Evolutionary conservation across 2,113 vertebrate genomes (phyloP).

Genomic region (Halcyon senegalensis): DNA sequence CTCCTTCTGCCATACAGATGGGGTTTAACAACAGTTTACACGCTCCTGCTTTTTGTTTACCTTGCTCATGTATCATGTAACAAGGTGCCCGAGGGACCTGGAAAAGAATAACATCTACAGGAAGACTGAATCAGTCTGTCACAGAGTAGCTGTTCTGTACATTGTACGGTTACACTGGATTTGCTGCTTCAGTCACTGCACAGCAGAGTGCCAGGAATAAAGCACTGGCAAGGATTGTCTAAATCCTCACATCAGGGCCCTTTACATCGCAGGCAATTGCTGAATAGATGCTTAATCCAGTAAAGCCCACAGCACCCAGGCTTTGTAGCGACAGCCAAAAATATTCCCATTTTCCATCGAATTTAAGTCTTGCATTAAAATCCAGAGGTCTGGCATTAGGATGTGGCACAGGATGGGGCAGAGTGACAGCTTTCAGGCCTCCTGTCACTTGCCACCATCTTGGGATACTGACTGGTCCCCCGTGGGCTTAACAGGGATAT

Average conservation of each 20-base stretch:
- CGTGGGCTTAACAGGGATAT: neutral
- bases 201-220: neutral
- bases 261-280: neutral
- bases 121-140: neutral
- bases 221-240: neutral
- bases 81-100: neutral
- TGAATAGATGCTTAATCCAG: neutral
- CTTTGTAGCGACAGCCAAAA: neutral
- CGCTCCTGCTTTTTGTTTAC: neutral
- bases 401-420: fast-evolving
- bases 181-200: neutral
- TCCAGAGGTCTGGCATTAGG: neutral
- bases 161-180: neutral
- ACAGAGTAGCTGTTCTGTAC: neutral
- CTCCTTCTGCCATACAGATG: neutral
- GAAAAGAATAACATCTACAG: neutral
- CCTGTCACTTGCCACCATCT: fast-evolving
- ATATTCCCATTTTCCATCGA: neutral
- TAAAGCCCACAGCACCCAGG: neutral
- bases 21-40: neutral
- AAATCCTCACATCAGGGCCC: neutral
- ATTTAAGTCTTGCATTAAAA: neutral
- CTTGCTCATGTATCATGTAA: neutral
- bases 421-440: neutral
- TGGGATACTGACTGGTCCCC: neutral